Evolutionary conservation across 2,113 vertebrate species (phyloP), one percentile per base, ranked within the genome.

Genomic region (Aspidoscelis tigris): DNA sequence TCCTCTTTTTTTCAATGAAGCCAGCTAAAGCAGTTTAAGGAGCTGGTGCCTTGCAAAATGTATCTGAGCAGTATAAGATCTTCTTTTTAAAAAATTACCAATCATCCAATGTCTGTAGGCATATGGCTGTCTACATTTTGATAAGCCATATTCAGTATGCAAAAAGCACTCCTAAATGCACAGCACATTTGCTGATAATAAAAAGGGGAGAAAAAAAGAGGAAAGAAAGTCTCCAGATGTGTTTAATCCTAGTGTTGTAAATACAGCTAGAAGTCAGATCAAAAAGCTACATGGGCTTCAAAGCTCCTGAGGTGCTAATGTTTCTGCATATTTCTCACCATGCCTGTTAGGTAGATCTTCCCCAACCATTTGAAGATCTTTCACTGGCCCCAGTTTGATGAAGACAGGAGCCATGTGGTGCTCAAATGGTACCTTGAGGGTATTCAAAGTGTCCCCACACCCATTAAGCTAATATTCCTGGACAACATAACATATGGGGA

Each of bases 181-280:
- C 26, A 95, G 95, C 22, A 95, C 94, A 1, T 94, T 95, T 78
- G 93, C 95, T 50, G 95, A 98, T 95, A 98, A 97, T 87, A 94
- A 97, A 85, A 96, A 97, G 87, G 94, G 97, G 89, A 96, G 97
- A 94, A 89, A 96, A 39, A 97, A 96, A 95, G 95, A 96, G 93
- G 97, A 97, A 94, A 96, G 97, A 76, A 94, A 94, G 61, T 93
- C 83, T 88, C 96, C 96, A 84, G 94, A 91, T 50, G 84, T 93
- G 2, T 78, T 80, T 61, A 61, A 61, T 9, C 61, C 90, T 21
- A 96, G 92, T 74, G 84, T 85, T 0, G 70, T 89, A 24, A 91
- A 92, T 69, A 97, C 4, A 58, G 47, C 47, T 50, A 95, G 94
- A 97, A 97, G 47, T 87, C 93, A 1, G 76, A 80, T 18, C 84